Evolutionary conservation across 1,140 invertebrate species (phyloP), one percentile per base, ranked within the genome.

Genomic region (Panonychus citri): DNA sequence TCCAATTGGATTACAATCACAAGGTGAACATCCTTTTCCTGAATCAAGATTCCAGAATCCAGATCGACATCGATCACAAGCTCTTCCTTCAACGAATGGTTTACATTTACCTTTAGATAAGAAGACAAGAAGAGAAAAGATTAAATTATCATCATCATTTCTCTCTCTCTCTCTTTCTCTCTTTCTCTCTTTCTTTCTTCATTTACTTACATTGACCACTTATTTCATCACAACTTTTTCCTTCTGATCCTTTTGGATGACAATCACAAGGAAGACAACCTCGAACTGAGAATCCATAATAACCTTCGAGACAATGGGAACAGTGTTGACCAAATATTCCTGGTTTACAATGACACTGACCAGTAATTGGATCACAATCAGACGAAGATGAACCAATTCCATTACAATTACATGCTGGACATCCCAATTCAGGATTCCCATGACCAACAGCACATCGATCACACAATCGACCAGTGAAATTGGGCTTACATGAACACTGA

Each of bases 261-360:
- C 88, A 94, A 40, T 77, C 73, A 66, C 88, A 93, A 1, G 79
- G 74, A 57, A 71, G 65, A 67, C 89, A 94, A 21, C 77, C 78
- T 13, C 71, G 62, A 53, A 67, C 65, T 2, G 82, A 82, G 61
- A 70, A 75, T 30, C 81, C 84, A 68, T 77, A 90, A 69, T 78
- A 91, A 3, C 85, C 85, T 49, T 74, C 68, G 1, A 76, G 76
- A 69, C 93, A 98, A 21, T 72, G 68, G 64, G 91, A 79, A 68
- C 94, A 98, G 34, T 80, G 78, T 58, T 78, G 73, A n/a, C 91
- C 91, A 3, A 77, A 75, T 64, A 82, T 88, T 55, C 79, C 78
- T 1, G 77, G 71, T 43, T 78, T 80, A 67, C 94, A 99, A 43
- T 78, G 74, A 70, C 94, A 98, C 65, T 89, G 80, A 0, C 94